Conservation (phyloP, 2,888 invertebrate species). For the Drosophila pegasa region DNA sequence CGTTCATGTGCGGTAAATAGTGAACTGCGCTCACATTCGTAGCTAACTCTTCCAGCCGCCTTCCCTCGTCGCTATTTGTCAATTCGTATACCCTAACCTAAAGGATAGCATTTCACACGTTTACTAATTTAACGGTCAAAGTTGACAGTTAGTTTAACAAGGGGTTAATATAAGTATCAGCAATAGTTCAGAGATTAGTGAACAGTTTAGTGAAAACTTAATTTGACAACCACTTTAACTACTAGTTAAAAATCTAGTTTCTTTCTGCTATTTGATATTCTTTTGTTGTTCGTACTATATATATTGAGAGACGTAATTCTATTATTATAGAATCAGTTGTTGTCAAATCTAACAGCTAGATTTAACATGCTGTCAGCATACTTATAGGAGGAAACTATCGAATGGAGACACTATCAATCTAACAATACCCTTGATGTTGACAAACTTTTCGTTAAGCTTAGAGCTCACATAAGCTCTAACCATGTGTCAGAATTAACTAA, state of each 20-base stretch:
- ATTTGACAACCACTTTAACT: slow-evolving; percentile 2
- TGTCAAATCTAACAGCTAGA: background rate
- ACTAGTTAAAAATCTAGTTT: background rate
- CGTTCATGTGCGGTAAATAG: slow-evolving; percentile 76
- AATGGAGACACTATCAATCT: too few species aligned
- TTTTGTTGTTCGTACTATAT: background rate
- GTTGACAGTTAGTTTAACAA: background rate
- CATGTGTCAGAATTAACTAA: background rate
- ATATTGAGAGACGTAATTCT: background rate
- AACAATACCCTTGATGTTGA: background rate
- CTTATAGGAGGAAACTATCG: background rate
- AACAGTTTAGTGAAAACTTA: background rate
- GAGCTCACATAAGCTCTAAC: background rate
- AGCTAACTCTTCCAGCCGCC: background rate
- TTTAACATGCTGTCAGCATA: background rate
- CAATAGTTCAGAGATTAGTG: background rate
- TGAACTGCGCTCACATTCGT: slow-evolving; percentile 58
- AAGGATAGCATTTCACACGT: background rate
- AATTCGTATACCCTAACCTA: slow-evolving; percentile 40
- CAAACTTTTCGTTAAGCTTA: background rate
- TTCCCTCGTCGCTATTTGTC: slow-evolving; percentile 16
- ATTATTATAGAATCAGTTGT: too few species aligned
- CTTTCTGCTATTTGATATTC: too few species aligned
- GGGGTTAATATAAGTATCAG: background rate
- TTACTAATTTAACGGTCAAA: background rate